phyloP scores from a whole-genome alignment of 2,797 vertebrate genomes.

The Gambusia yucatana region DNA sequence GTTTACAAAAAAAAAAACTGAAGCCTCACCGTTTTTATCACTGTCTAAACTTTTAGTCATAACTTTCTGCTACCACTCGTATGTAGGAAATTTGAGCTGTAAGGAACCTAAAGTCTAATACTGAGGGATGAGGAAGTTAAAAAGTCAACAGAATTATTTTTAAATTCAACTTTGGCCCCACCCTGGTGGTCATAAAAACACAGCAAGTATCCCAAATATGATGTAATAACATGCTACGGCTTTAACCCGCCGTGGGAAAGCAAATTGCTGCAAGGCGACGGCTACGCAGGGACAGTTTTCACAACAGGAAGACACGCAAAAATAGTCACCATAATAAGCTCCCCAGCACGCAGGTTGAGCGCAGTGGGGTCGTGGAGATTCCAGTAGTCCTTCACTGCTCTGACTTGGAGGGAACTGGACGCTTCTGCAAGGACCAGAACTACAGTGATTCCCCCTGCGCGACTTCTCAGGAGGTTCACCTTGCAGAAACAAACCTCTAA shows the following conservation, averaged over 20 bases:
- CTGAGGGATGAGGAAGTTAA: background rate
- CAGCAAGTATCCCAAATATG: slow-evolving; percentile 1
- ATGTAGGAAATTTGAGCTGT: background rate
- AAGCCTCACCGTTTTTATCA: background rate
- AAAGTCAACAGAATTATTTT: background rate
- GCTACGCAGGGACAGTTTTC: background rate
- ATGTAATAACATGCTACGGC: background rate
- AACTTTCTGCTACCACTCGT: background rate
- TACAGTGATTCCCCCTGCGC: background rate
- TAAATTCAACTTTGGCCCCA: background rate
- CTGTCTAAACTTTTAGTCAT: background rate
- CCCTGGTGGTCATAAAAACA: slow-evolving; percentile 3
- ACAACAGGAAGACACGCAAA: background rate
- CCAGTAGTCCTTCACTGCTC: slow-evolving; percentile 97
- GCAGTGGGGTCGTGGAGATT: slow-evolving; percentile 95
- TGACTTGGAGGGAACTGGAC: slow-evolving; percentile 92
- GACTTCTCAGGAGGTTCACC: slow-evolving; percentile 70
- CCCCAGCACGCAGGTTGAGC: slow-evolving; percentile 92
- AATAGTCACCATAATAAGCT: slow-evolving; percentile 88
- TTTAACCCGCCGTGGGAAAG: background rate
- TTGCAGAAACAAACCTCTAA: slow-evolving; percentile 84
- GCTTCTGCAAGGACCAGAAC: slow-evolving; percentile 81
- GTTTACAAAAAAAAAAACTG: background rate
- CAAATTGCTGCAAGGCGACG: background rate
- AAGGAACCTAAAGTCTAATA: background rate